Conservation (phyloP, 1,140 invertebrate genomes). For the Sitophilus oryzae region DNA sequence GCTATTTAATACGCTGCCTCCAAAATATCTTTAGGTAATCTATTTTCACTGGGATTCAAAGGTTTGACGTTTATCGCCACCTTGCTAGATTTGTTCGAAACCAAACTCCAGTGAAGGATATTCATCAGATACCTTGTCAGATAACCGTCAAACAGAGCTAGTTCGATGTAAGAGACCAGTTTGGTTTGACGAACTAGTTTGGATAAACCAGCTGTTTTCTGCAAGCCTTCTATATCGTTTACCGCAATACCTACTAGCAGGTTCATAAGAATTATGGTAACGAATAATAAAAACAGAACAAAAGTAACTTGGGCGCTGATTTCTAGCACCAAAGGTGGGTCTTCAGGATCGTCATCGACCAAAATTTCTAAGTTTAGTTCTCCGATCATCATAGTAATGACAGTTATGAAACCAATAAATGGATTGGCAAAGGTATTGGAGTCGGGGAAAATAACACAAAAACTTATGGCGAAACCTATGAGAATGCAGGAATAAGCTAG, state of each 20-base stretch:
- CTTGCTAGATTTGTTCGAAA: conserved; percentile 69
- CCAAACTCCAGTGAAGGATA: conserved; percentile 64
- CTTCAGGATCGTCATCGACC: conserved; percentile 56
- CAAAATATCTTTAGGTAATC: conserved; percentile 68
- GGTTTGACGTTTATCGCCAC: conserved; percentile 74
- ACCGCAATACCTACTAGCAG: conserved; percentile 73
- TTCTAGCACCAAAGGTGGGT: conserved; percentile 56
- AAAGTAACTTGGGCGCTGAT: conserved; percentile 69
- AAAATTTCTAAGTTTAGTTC: conserved; percentile 68
- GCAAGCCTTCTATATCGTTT: conserved; percentile 70
- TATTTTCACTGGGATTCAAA: conserved; percentile 72
- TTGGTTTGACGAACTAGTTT: conserved; percentile 72
- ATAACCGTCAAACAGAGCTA: conserved; percentile 63
- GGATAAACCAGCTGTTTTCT: conserved; percentile 68
- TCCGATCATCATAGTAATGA: conserved; percentile 85
- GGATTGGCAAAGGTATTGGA: conserved; percentile 72
- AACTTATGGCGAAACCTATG: conserved; percentile 79
- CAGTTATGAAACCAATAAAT: conserved; percentile 72
- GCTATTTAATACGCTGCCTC: conserved; percentile 68
- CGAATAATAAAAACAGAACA: conserved; percentile 66
- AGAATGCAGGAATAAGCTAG: conserved; percentile 77
- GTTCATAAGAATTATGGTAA: conserved; percentile 78
- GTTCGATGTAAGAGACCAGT: conserved; percentile 67
- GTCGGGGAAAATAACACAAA: conserved; percentile 78
- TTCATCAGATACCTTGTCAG: conserved; percentile 65